Evolutionary conservation across 2,797 vertebrate species (phyloP).

Genomic region (Clarias fuscus): DNA sequence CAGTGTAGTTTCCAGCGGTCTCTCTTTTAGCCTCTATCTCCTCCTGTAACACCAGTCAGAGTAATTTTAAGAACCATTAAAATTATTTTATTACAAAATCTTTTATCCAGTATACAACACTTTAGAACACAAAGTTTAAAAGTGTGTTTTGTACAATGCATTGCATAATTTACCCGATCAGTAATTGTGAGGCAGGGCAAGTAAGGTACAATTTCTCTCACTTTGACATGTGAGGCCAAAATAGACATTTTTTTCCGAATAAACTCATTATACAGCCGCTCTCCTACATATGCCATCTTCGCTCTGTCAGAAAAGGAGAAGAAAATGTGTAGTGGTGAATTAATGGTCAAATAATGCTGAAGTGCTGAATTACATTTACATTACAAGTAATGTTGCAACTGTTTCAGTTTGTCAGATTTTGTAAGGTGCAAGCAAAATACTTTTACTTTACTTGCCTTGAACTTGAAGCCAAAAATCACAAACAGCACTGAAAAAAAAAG

Average conservation of each 20-base stretch:
- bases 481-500: slow-evolving; percentile 22
- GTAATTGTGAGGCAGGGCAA: slow-evolving; percentile 71
- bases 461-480: not conserved
- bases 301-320: slow-evolving; percentile 25
- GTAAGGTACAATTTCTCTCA: slow-evolving; percentile 63
- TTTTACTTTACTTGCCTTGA: slow-evolving; percentile 1
- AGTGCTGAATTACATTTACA: not conserved
- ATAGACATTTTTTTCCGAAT: slow-evolving; percentile 63
- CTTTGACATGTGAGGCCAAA: slow-evolving; percentile 65
- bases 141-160: not conserved
- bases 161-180: slow-evolving; percentile 69
- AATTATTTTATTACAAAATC: not conserved
- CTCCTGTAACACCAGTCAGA: slow-evolving; percentile 62
- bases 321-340: not conserved
- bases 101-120: not conserved
- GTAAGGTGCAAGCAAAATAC: no score
- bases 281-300: slow-evolving; percentile 71
- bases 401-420: slow-evolving; percentile 12
- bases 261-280: slow-evolving; percentile 68
- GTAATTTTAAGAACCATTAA: not conserved
- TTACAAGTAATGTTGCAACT: slow-evolving; percentile 14
- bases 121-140: not conserved
- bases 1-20: slow-evolving; percentile 58
- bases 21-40: slow-evolving; percentile 73
- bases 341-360: not conserved